Evolutionary conservation across 2,797 vertebrate species (phyloP), one percentile per base, ranked within the genome.

Genomic region (Rhodeus uyekii): DNA sequence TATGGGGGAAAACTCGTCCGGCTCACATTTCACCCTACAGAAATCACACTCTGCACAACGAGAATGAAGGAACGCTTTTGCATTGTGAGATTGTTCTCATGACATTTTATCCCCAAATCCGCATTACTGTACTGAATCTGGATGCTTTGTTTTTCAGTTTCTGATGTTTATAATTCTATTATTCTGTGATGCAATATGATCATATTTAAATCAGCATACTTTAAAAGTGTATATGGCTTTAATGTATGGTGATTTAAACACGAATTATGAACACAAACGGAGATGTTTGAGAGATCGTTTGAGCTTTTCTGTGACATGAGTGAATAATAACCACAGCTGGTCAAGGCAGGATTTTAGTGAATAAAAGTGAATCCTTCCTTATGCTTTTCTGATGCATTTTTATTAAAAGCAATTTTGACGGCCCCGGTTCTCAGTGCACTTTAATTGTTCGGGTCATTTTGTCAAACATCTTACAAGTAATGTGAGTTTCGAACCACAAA

Each of bases 151-250:
- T 72, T 80, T 61, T 34, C 19, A 29, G 63, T 19, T 46, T 38
- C 18, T 53, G 10, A 64, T 38, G 39, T 22, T 42, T n/a, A 3
- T 50, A 36, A 38, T 81, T 73, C 3, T 10, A 73, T 77, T 48
- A 77, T 64, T 63, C 22, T 32, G 44, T 63, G 53, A 74, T 22
- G 48, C 60, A 48, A 18, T 73, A 38, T 50, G 64, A 64, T n/a
- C 55, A 27, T 39, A 50, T 81, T 63, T 72, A 74, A 72, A 80
- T 48, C 67, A 80, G 44, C 55, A 61, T 36, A 46, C n/a, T n/a
- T n/a, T n/a, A n/a, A n/a, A n/a, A n/a, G n/a, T n/a, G n/a, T n/a
- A n/a, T n/a, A n/a, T n/a, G n/a, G n/a, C n/a, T n/a, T n/a, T n/a
- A n/a, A n/a, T n/a, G n/a, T n/a, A n/a, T n/a, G n/a, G n/a, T n/a